Evolutionary conservation across 30 jellyfish, hydroid and myxozoan species (phyloP).

Genomic region (Pelagia noctiluca): DNA sequence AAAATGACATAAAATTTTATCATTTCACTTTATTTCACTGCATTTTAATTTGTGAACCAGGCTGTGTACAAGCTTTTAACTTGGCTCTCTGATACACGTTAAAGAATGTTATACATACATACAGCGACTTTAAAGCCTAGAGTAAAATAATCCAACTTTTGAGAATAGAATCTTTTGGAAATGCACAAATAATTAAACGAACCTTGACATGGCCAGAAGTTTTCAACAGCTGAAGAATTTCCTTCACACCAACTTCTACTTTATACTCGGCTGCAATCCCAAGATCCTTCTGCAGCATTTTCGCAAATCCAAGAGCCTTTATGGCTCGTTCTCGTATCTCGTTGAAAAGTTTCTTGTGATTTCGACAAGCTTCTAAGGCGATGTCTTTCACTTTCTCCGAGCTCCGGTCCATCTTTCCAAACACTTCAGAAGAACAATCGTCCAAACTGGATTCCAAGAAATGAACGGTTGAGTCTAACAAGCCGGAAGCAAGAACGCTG

Average conservation of each 20-base stretch:
- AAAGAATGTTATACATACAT: too few relatives aligned
- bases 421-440: slow-evolving; percentile 70
- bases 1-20: too few relatives aligned
- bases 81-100: too few relatives aligned
- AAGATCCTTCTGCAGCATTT: slow-evolving; percentile 92
- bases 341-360: slow-evolving; percentile 74
- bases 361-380: slow-evolving; percentile 71
- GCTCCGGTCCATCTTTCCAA: slow-evolving; percentile 52
- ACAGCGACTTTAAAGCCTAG: too few relatives aligned
- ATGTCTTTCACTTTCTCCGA: slow-evolving; percentile 73
- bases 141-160: too few relatives aligned
- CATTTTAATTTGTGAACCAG: too few relatives aligned
- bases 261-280: slow-evolving; percentile 95
- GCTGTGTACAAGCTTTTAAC: too few relatives aligned
- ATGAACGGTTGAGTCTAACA: slow-evolving; percentile 86
- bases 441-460: slow-evolving; percentile 85
- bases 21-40: too few relatives aligned
- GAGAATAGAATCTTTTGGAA: too few relatives aligned
- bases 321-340: slow-evolving; percentile 84
- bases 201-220: slow-evolving; percentile 78
- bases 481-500: slow-evolving; percentile 88
- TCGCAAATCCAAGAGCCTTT: slow-evolving; percentile 97
- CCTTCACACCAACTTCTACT: slow-evolving; percentile 54
- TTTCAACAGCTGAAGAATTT: slow-evolving; percentile 51
- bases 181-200: too few relatives aligned